Conservation (phyloP, 2,113 vertebrate species). For the Varanus salvator region DNA sequence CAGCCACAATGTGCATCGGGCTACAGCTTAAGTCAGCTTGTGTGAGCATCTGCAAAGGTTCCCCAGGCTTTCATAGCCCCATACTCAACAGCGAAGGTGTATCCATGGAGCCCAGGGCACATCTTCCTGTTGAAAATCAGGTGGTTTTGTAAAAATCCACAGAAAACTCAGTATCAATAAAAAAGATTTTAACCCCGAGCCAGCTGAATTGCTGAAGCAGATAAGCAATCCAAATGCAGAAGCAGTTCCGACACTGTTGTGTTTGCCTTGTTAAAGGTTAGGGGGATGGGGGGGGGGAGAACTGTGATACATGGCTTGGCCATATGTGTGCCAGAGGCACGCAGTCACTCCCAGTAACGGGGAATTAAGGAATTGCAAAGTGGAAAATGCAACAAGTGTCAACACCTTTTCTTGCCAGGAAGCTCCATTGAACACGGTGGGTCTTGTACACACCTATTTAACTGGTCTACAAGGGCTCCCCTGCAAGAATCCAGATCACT, state of each 20-base stretch:
- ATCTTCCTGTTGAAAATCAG: slow-evolving; percentile 1
- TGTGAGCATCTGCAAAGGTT: not conserved
- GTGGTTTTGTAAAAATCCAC: not conserved
- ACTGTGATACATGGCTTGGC: not conserved
- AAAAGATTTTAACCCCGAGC: not conserved
- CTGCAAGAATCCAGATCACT: not conserved
- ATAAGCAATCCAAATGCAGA: not conserved
- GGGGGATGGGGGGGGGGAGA: not conserved
- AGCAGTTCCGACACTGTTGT: not conserved
- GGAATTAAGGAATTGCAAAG: not conserved
- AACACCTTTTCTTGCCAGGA: not conserved
- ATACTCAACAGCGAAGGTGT: not conserved
- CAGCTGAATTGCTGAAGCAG: not conserved
- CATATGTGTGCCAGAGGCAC: no score
- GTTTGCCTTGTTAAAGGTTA: not conserved
- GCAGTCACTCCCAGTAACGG: not conserved
- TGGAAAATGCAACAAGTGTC: not conserved
- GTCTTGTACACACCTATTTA: not conserved
- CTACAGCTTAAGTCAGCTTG: not conserved
- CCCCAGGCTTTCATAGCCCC: not conserved
- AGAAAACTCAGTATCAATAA: not conserved
- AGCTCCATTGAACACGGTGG: not conserved
- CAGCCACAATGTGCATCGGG: no score
- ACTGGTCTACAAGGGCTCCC: not conserved
- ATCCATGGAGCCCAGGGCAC: not conserved